phyloP scores from a whole-genome alignment of 1,140 invertebrate species.

The Drosophila albomicans region DNA sequence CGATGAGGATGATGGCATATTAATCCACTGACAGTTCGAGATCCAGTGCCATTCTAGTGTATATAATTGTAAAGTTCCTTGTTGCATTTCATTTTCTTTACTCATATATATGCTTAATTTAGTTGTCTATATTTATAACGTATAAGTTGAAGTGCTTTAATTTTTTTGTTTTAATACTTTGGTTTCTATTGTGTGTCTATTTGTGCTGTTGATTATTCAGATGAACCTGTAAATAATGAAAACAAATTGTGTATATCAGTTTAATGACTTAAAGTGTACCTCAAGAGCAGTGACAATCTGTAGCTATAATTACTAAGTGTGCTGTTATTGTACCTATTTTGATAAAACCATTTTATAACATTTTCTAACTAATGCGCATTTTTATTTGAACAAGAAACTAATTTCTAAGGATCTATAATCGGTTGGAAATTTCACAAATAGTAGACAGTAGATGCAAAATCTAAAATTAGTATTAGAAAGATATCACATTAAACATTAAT shows the following conservation, averaged over 20 bases:
- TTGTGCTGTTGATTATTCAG: background rate
- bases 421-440: too few relatives aligned
- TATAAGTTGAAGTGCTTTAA: constrained; percentile 45
- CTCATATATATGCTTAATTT: constrained; percentile 6
- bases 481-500: too few relatives aligned
- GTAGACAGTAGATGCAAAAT: too few relatives aligned
- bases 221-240: constrained; percentile 12
- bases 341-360: constrained; percentile 17
- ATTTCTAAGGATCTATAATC: too few relatives aligned
- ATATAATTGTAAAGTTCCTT: constrained; percentile 6
- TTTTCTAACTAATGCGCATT: constrained; percentile 8
- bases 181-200: constrained; percentile 26
- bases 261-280: constrained; percentile 34
- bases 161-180: constrained; percentile 48
- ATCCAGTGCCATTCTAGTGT: constrained; percentile 5
- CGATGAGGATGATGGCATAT: constrained; percentile 60
- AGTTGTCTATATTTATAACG: constrained; percentile 18
- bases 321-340: constrained; percentile 1
- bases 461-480: too few relatives aligned
- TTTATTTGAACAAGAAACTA: background rate
- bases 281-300: constrained; percentile 17
- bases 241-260: background rate
- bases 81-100: background rate
- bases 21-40: constrained; percentile 8
- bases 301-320: background rate